Evolutionary conservation across 1,140 invertebrate genomes (phyloP).

Genomic region (Cyphomyrmex costatus): DNA sequence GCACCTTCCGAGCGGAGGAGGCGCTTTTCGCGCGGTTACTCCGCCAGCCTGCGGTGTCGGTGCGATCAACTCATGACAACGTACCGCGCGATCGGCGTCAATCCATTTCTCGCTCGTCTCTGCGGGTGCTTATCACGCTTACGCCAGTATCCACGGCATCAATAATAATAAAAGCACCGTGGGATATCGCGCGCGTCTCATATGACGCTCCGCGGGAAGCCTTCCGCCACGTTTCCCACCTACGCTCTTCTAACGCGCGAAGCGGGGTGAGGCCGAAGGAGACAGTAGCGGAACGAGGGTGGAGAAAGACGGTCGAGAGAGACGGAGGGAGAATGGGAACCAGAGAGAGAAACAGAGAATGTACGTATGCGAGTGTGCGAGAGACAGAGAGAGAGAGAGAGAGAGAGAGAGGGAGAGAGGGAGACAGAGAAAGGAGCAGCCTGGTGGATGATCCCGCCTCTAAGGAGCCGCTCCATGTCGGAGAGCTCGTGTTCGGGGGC

Average conservation of each 20-base stretch:
- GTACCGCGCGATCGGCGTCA: constrained; percentile 45
- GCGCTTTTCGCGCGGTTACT: not conserved
- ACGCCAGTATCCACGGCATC: constrained; percentile 50
- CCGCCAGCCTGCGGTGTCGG: not conserved
- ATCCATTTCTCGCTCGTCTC: constrained; percentile 57
- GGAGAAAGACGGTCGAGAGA: constrained; percentile 42
- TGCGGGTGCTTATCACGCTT: constrained; percentile 50
- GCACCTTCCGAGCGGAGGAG: constrained; percentile 33
- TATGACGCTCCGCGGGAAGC: constrained; percentile 65
- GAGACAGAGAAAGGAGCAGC: constrained; percentile 76
- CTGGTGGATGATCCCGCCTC: constrained; percentile 86
- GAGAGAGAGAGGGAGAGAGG: constrained; percentile 3
- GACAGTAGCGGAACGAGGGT: constrained; percentile 5
- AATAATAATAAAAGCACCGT: constrained; percentile 61
- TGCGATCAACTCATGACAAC: constrained; percentile 37
- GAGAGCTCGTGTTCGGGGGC: constrained; percentile 56
- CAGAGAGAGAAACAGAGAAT: not conserved
- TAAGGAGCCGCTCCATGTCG: constrained; percentile 78
- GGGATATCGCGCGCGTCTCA: constrained; percentile 60
- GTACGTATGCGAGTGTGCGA: not conserved
- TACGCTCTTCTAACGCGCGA: constrained; percentile 22
- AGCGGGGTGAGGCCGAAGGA: constrained; percentile 17
- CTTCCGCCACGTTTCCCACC: constrained; percentile 63
- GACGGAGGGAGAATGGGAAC: constrained; percentile 3
- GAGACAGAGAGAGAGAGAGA: not conserved